A percentile compares a stretch with the other conserved stretches of the same genome.
These are phyloP conservation scores for Macropus fuliginosus DNA, from an alignment of 2,797 vertebrate genomes.

Conservation along the genomic window DNA sequence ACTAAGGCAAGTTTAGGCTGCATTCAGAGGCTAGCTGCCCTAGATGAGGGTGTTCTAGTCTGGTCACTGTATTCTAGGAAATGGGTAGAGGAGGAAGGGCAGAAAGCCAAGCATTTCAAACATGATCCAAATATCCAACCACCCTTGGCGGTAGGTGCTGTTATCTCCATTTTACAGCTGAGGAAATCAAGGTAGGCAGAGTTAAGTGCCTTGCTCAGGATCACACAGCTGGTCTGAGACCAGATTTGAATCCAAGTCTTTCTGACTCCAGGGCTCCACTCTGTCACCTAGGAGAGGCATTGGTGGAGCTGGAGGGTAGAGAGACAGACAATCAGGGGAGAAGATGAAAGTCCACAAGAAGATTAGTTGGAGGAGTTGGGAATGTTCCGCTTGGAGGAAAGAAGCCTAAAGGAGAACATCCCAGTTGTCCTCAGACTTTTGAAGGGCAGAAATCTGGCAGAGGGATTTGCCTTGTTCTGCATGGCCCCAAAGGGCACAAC, in stretches of 20 bases:
- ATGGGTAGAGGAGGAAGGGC: background rate
- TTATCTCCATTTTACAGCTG: background rate
- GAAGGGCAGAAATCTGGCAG: background rate
- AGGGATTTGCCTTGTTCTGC: background rate
- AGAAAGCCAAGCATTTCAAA: background rate
- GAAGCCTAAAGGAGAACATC: background rate
- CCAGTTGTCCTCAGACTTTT: background rate
- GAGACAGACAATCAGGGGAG: background rate
- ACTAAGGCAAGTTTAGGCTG: background rate
- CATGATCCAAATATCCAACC: background rate
- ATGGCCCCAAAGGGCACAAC: background rate
- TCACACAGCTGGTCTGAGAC: background rate
- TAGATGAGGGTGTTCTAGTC: background rate
- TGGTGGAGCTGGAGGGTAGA: background rate
- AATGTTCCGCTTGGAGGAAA: background rate
- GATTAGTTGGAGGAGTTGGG: background rate
- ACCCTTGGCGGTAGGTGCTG: background rate
- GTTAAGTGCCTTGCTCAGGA: background rate
- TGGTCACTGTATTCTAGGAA: background rate
- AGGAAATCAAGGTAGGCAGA: background rate
- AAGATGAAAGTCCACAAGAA: background rate
- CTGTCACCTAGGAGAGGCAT: background rate
- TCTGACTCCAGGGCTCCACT: background rate
- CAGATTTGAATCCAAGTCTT: background rate
- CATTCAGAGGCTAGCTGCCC: background rate